These are phyloP conservation scores for Drosophila carrolli DNA, from an alignment of 1,140 invertebrate species.

Conservation along the genomic window DNA sequence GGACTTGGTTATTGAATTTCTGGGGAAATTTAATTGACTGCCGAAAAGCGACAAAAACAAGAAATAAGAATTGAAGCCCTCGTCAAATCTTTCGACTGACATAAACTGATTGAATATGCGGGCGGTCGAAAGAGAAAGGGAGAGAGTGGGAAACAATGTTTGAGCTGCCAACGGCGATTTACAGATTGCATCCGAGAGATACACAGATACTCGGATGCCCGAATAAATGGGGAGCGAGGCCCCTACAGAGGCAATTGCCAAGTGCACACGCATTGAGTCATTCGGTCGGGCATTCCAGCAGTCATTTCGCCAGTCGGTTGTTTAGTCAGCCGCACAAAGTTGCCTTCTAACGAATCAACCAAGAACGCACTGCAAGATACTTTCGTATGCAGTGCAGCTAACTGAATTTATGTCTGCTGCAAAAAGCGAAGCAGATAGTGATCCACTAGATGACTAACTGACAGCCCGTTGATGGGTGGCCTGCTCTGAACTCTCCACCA, in stretches of 20 bases:
- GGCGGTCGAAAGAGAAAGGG: conserved; percentile 28
- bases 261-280: conserved; percentile 68
- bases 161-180: conserved; percentile 32
- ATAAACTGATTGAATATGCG: conserved; percentile 76
- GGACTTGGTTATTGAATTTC: conserved; percentile 50
- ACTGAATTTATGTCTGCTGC: conserved; percentile 78
- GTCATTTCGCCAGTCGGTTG: conserved; percentile 41
- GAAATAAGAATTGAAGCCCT: conserved; percentile 38
- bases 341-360: conserved; percentile 49
- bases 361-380: conserved; percentile 70
- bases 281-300: conserved; percentile 22
- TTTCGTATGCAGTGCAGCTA: conserved; percentile 75
- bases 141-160: conserved; percentile 7
- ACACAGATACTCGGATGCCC: conserved; percentile 6
- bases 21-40: conserved; percentile 71
- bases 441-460: conserved; percentile 43
- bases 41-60: conserved; percentile 42
- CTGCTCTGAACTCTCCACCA: conserved; percentile 54
- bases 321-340: conserved; percentile 77
- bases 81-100: conserved; percentile 58
- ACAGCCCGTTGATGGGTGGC: conserved; percentile 64
- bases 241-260: conserved; percentile 57
- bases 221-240: background rate
- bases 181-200: conserved; percentile 43
- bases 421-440: conserved; percentile 12